Conservation (phyloP, 2,113 vertebrate genomes). For the Lonchura striata region DNA sequence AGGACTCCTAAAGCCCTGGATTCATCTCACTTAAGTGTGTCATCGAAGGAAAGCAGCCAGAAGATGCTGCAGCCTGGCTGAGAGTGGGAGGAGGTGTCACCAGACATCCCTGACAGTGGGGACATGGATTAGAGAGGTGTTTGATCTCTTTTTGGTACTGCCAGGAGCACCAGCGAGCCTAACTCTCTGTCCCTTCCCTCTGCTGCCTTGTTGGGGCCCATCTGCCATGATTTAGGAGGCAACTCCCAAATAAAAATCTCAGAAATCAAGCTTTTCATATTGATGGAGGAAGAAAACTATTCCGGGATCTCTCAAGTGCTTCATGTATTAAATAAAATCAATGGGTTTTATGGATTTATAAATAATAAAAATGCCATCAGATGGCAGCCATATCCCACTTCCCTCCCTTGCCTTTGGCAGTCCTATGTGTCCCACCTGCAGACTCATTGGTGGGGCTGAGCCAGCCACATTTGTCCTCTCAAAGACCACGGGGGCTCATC, state of each 20-base stretch:
- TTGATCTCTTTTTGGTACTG: background rate
- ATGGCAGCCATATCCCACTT: background rate
- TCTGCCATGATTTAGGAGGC: background rate
- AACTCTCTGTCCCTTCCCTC: background rate
- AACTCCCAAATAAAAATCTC: background rate
- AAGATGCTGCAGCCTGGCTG: background rate
- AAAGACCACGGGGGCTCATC: rapidly evolving
- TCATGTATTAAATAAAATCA: background rate
- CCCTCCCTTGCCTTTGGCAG: background rate
- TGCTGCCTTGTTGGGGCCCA: background rate
- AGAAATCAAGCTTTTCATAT: background rate
- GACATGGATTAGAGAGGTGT: background rate
- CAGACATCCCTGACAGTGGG: background rate
- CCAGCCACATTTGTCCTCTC: background rate
- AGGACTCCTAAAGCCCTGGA: background rate
- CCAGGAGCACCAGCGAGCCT: background rate
- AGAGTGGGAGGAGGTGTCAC: background rate
- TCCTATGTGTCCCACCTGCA: background rate
- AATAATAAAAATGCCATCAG: background rate
- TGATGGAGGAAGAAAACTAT: background rate
- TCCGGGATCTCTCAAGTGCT: background rate
- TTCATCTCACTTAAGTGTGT: constrained; percentile 27
- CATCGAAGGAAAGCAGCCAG: background rate
- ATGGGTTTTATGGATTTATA: background rate
- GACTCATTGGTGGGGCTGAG: rapidly evolving